Percentiles rank a stretch among this genome's conserved stretches.
Evolutionary conservation across 2,888 invertebrate species (phyloP).

Genomic region (Bimastos eiseni): DNA sequence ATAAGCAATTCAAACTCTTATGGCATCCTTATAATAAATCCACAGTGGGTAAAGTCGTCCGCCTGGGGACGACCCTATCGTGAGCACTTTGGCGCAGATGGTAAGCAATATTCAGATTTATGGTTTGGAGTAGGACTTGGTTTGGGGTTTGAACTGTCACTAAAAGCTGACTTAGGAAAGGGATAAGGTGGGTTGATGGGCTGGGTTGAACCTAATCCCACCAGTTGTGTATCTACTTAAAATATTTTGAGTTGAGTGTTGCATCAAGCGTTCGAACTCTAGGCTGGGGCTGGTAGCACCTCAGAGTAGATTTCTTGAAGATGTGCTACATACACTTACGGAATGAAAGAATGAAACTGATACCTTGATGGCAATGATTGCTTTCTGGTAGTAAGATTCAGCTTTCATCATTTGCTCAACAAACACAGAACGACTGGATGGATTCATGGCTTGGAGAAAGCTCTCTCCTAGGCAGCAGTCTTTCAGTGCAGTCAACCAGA

Average conservation of each 20-base stretch:
- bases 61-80: no score
- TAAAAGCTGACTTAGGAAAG: background rate
- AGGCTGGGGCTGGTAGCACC: no score
- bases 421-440: constrained; percentile 37
- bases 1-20: no score
- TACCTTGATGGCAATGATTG: constrained; percentile 41
- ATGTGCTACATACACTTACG: no score
- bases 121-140: background rate
- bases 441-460: constrained; percentile 48
- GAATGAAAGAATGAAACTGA: no score
- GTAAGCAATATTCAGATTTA: background rate
- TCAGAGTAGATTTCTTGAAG: no score
- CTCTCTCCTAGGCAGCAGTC: constrained; percentile 62
- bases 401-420: constrained; percentile 48
- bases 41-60: no score
- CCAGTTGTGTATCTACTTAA: background rate
- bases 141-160: background rate
- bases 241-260: no score
- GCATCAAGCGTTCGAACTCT: no score
- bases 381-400: constrained; percentile 39
- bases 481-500: constrained; percentile 82
- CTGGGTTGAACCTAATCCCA: background rate
- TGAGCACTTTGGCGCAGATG: no score
- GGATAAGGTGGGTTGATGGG: background rate
- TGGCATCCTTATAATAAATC: no score